Base-by-base conservation (phyloP, 1,140 invertebrate genomes). In the Scaptomyza montana region DNA sequence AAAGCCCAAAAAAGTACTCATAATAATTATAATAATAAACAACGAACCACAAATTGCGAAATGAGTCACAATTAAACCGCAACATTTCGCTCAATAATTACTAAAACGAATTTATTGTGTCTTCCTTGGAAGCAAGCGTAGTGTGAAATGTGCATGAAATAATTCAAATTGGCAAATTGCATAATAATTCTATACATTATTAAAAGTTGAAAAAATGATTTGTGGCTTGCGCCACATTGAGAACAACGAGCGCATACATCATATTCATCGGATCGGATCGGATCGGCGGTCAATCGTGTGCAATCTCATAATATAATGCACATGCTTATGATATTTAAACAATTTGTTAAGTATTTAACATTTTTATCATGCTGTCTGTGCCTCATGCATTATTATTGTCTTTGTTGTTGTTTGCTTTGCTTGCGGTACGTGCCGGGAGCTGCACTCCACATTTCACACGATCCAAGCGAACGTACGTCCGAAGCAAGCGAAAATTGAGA, bases 381-480 rank as follows among this genome's bases (percentile, higher is more conserved):
- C n/a, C 51, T 2, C 10, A 5, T 56, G 33, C 30, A 33, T 57
- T 57, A 30, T 50, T 47, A 46, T 51, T 70, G 53, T 30, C 64
- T 28, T 19, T 54, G 45, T 57, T 62, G 74, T 60, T 80, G 45
- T 67, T 47, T 59, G 67, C 65, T 25, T 33, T 33, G 30, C 7
- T 60, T 74, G 54, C 47, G 6, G 78, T 86, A 86, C 81, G 81
- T 86, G 81, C 82, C 67, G 63, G 28, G 28, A 16, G 53, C 49
- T 50, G 70, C 71, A 81, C 75, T 87, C 78, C 39, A 80, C 66
- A 86, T 76, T 86, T 87, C 82, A 86, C 78, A 81, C 81, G 81
- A 87, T 71, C 53, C 62, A 50, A 59, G 43, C 64, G 41, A 70
- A 55, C 56, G 61, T 68, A 62, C 53, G 61, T 72, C 30, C 28